Base-by-base conservation (phyloP, 2,797 vertebrate species). In the Rhinatrema bivittatum region DNA sequence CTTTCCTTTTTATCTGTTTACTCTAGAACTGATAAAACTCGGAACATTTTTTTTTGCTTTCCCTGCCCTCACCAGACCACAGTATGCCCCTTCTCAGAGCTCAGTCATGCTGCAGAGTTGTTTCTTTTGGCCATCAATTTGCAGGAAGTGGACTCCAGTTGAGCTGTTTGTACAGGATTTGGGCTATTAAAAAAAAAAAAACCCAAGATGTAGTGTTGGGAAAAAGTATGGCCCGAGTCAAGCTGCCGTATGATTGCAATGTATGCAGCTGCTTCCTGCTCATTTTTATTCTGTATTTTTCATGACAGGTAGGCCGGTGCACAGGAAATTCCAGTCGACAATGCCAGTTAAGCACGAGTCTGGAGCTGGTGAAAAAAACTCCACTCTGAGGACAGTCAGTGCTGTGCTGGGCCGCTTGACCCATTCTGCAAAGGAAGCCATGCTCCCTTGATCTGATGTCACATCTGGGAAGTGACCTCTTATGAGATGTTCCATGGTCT, bases 131-230 rank as follows among this genome's bases (percentile, higher is more conserved):
- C 71, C 49, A 54, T 29, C 78, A 65, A 69, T 47, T 65, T 44
- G 25, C 73, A 76, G 81, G 75, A 87, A 83, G 74, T 65, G 56
- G 67, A 74, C 62, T 42, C 56, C 57, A 62, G 53, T 55, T 47
- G 74, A 56, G 64, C 74, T 78, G 74, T 79, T 82, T 81, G 56
- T 60, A 67, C 69, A 70, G 72, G 73, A 76, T 77, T 75, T 66
- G 60, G 68, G 71, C 64, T 63, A 65, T 69, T 66, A 14, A 56
- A 67, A 50, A 40, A 53, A 65, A 43, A 56, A 56, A 52, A 34
- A 58, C 17, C 53, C n/a, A n/a, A n/a, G n/a, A n/a, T n/a, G n/a
- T 54, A 65, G 64, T 68, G 49, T 51, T 28, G 53, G 63, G 65
- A 62, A 61, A 70, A 70, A n/a, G 69, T 55, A 63, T 57, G 56